phyloP scores from a whole-genome alignment of 2,888 invertebrate species.

The Epiblema foenella region DNA sequence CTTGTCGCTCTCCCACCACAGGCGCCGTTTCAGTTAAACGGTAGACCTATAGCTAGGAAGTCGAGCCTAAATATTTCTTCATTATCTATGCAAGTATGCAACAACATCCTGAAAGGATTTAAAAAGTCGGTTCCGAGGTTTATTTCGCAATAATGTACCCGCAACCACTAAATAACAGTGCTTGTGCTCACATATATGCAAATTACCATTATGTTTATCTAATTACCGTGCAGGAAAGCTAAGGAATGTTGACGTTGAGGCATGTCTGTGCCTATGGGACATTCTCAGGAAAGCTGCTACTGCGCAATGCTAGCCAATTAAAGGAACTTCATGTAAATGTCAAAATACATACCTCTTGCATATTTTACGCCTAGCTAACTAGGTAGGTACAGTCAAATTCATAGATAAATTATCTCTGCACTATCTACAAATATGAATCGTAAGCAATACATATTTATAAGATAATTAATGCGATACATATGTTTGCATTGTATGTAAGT shows the following conservation, averaged over 20 bases:
- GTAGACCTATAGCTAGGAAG: too few species aligned
- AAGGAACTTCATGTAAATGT: slow-evolving; percentile 19
- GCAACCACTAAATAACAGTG: not conserved
- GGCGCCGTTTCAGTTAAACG: too few species aligned
- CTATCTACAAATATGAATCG: too few species aligned
- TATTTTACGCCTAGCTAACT: slow-evolving; percentile 11
- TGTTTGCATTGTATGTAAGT: too few species aligned
- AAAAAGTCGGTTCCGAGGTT: not conserved
- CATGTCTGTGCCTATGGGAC: slow-evolving; percentile 21
- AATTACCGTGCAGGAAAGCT: slow-evolving; percentile 27
- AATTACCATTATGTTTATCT: slow-evolving; percentile 28
- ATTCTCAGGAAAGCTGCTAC: slow-evolving; percentile 12
- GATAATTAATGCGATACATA: too few species aligned
- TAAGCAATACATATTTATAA: too few species aligned
- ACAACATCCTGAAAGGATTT: not conserved
- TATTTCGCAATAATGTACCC: not conserved
- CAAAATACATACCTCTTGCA: slow-evolving; percentile 13
- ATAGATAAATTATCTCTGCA: too few species aligned
- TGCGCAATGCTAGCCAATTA: slow-evolving; percentile 18
- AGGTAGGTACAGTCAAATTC: not conserved
- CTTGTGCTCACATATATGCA: slow-evolving; percentile 9
- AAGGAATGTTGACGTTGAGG: slow-evolving; percentile 36
- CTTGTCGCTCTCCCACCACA: too few species aligned
- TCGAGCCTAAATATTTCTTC: too few species aligned
- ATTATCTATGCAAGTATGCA: too few species aligned